Conservation (phyloP, 2,797 vertebrate species). For the Hydrolagus colliei region DNA sequence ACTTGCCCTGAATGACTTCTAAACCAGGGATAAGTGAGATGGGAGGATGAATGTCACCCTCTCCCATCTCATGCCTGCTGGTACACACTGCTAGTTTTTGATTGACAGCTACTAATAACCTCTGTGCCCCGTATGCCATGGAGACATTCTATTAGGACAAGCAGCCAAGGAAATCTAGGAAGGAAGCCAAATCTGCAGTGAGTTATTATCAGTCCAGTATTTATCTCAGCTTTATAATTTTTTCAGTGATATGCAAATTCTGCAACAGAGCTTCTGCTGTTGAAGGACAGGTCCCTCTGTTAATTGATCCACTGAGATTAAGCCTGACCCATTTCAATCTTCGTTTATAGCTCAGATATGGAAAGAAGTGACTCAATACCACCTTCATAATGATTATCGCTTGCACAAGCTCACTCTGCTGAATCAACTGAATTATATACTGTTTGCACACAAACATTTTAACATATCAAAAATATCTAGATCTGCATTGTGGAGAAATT, state of each 20-base stretch:
- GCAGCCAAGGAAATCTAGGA: slow-evolving; percentile 79
- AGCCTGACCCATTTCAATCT: slow-evolving; percentile 57
- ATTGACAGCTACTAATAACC: slow-evolving; percentile 87
- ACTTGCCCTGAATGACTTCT: slow-evolving; percentile 66
- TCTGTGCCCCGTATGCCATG: slow-evolving; percentile 74
- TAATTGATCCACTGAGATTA: slow-evolving; percentile 93
- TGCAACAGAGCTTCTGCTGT: slow-evolving; percentile 69
- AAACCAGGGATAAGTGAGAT: slow-evolving; percentile 60
- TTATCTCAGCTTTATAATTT: slow-evolving; percentile 74
- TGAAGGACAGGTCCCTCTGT: slow-evolving; percentile 89
- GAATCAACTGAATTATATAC: not conserved
- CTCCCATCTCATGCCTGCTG: slow-evolving; percentile 56
- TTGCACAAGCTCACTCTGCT: slow-evolving; percentile 55
- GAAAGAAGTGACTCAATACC: slow-evolving; percentile 79
- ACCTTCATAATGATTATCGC: slow-evolving; percentile 70
- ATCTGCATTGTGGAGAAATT: not conserved
- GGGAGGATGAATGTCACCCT: slow-evolving; percentile 67
- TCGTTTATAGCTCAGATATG: slow-evolving; percentile 64
- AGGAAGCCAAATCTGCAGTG: slow-evolving; percentile 77
- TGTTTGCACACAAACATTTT: not conserved
- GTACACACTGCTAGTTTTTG: slow-evolving; percentile 61
- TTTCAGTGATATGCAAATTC: slow-evolving; percentile 83
- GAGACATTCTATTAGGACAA: slow-evolving; percentile 83
- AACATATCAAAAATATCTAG: not conserved
- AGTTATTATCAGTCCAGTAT: slow-evolving; percentile 82